Evolutionary conservation across 2,888 invertebrate species (phyloP).

Genomic region (Vanessa cardui): DNA sequence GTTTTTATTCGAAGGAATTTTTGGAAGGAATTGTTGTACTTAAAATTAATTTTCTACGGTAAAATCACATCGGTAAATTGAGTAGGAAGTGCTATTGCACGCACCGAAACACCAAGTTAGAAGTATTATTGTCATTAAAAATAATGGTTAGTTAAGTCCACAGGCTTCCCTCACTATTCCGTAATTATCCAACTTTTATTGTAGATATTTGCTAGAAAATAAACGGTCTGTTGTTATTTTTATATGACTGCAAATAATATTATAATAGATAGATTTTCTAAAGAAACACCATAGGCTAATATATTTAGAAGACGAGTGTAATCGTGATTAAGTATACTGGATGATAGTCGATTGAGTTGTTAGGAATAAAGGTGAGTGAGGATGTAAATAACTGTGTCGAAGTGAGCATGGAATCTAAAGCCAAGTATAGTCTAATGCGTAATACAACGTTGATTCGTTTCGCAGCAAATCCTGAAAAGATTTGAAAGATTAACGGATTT

Average conservation of each 20-base stretch:
- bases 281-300: constrained; percentile 71
- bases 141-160: constrained; percentile 67
- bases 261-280: constrained; percentile 77
- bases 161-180: constrained; percentile 71
- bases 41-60: constrained; percentile 61
- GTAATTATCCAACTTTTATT: constrained; percentile 69
- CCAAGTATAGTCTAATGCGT: constrained; percentile 35
- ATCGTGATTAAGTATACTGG: constrained; percentile 46
- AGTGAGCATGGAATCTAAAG: constrained; percentile 37
- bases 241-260: constrained; percentile 77
- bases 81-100: constrained; percentile 82
- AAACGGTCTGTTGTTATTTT: constrained; percentile 80
- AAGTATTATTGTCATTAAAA: constrained; percentile 58
- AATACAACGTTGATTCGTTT: constrained; percentile 41
- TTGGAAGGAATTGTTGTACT: constrained; percentile 70
- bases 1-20: constrained; percentile 68
- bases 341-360: constrained; percentile 46
- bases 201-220: constrained; percentile 77
- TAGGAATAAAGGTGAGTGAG: constrained; percentile 46
- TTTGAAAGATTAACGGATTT: constrained; percentile 35
- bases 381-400: constrained; percentile 45
- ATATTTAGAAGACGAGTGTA: constrained; percentile 50
- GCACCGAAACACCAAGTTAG: constrained; percentile 79
- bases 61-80: constrained; percentile 62
- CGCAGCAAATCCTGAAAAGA: constrained; percentile 39